Conservation (phyloP, 2,113 vertebrate species). For the Ctenodactylus gundi region DNA sequence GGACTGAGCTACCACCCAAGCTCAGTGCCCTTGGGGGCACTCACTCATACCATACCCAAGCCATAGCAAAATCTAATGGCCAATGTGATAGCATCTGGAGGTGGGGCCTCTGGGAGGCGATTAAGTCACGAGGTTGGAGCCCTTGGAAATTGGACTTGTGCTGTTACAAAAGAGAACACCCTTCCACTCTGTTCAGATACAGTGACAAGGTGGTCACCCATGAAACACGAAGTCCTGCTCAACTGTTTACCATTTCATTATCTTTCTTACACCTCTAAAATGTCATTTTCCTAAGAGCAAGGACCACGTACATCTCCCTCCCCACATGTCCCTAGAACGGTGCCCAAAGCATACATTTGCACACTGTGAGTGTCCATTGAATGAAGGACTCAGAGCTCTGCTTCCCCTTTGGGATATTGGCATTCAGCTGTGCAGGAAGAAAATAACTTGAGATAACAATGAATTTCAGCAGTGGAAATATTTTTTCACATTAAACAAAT, state of each 20-base stretch:
- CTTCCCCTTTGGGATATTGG: not conserved
- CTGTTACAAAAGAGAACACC: not conserved
- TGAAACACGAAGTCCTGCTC: not conserved
- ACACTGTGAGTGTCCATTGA: not conserved
- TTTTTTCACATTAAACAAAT: conserved; percentile 33
- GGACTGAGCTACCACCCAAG: not conserved
- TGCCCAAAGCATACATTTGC: not conserved
- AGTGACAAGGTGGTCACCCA: not conserved
- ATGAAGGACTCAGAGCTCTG: not conserved
- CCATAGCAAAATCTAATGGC: not conserved
- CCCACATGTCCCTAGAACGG: not conserved
- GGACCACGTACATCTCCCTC: not conserved
- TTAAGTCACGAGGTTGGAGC: not conserved
- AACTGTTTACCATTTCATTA: not conserved
- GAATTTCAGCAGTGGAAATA: conserved; percentile 30
- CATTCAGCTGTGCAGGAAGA: not conserved
- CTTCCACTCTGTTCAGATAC: not conserved
- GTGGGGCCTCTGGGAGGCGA: not conserved
- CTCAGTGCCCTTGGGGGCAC: not conserved
- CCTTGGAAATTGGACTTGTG: not conserved
- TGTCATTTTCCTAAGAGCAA: not conserved
- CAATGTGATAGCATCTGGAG: not conserved
- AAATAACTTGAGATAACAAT: conserved; percentile 35
- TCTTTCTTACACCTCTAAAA: not conserved
- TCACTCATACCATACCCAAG: not conserved